phyloP scores from a whole-genome alignment of 1,140 invertebrate species.

The Saxidomus purpurata region DNA sequence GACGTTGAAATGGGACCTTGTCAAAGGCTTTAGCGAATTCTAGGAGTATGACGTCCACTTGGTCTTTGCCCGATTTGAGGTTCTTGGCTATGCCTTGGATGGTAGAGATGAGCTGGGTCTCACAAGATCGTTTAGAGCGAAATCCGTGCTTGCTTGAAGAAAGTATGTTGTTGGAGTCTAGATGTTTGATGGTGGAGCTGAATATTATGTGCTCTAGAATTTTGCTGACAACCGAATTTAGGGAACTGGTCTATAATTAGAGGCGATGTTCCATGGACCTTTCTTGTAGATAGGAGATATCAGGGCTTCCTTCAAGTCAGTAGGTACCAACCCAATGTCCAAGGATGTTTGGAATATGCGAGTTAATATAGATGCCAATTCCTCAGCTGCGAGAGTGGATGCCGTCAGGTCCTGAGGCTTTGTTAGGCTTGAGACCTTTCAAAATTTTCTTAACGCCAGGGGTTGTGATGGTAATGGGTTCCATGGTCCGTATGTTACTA shows the following conservation, averaged over 20 bases:
- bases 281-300: constrained; percentile 68
- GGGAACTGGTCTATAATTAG: constrained; percentile 59
- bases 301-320: constrained; percentile 57
- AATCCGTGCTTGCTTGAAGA: constrained; percentile 57
- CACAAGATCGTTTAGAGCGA: constrained; percentile 39
- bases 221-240: constrained; percentile 64
- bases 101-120: constrained; percentile 44
- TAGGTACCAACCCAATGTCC: constrained; percentile 30
- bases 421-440: constrained; percentile 47
- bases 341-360: constrained; percentile 56
- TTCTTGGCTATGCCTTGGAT: background rate
- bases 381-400: constrained; percentile 16
- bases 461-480: constrained; percentile 12
- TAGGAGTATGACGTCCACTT: too few relatives aligned
- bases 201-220: constrained; percentile 63
- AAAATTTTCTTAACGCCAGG: constrained; percentile 47
- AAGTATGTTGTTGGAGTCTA: constrained; percentile 51
- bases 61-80: too few relatives aligned
- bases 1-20: background rate
- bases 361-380: constrained; percentile 54
- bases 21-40: too few relatives aligned
- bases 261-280: constrained; percentile 46
- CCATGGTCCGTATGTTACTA: background rate
- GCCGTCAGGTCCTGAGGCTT: constrained; percentile 62
- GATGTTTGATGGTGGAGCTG: constrained; percentile 54